Percentiles rank a stretch among this genome's conserved stretches.
Conservation (phyloP, 2,113 vertebrate species). For the Alethe diademata region DNA sequence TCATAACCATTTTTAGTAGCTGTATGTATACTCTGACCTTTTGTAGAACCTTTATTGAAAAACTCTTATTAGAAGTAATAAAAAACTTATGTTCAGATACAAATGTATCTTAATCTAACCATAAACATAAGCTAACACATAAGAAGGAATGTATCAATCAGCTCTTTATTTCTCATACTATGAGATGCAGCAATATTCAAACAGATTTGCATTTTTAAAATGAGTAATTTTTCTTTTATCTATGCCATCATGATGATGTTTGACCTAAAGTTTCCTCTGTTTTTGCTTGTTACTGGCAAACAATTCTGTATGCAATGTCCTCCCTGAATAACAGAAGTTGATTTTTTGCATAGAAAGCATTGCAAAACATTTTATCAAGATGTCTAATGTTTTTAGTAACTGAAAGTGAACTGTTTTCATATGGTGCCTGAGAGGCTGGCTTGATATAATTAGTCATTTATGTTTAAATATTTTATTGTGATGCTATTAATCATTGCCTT, state of each 20-base stretch:
- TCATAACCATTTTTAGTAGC: not conserved
- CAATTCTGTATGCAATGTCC: not conserved
- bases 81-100: not conserved
- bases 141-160: not conserved
- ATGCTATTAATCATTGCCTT: not conserved
- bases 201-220: not conserved
- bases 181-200: not conserved
- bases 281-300: not conserved
- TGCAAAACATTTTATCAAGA: not conserved
- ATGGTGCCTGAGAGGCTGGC: not conserved
- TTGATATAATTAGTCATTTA: not conserved
- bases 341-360: not conserved
- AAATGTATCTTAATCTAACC: not conserved
- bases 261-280: not conserved
- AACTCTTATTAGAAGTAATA: not conserved
- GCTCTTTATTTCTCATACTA: not conserved
- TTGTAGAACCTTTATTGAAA: not conserved
- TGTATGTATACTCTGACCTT: not conserved
- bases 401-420: conserved; percentile 2
- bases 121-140: not conserved
- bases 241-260: not conserved
- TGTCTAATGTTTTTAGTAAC: not conserved
- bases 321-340: not conserved
- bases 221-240: not conserved
- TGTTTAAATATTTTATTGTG: conserved; percentile 43